These are phyloP conservation scores for Corythoichthys haematopterus DNA, from an alignment of 2,113 vertebrate genomes.

Conservation along the genomic window DNA sequence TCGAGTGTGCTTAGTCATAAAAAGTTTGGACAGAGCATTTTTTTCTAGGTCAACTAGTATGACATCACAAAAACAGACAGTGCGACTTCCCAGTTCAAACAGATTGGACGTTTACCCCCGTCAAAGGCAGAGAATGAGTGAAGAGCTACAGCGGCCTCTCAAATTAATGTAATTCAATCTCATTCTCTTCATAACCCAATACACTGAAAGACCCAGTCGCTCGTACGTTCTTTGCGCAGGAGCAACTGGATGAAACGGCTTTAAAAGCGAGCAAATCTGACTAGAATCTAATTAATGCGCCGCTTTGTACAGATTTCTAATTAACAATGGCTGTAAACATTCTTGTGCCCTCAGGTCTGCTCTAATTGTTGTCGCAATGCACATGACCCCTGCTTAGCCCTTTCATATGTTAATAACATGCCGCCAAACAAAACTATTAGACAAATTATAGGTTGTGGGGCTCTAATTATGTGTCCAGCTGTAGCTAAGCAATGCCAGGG, in stretches of 20 bases:
- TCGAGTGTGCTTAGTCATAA: background rate
- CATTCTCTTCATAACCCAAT: slow-evolving; percentile 68
- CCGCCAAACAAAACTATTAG: slow-evolving; percentile 76
- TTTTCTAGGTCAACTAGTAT: background rate
- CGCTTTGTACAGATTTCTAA: slow-evolving; percentile 75
- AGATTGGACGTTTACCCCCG: too few relatives aligned
- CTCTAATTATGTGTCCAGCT: slow-evolving; percentile 75
- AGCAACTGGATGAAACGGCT: slow-evolving; percentile 64
- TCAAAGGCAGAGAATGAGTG: background rate
- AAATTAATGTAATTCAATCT: slow-evolving; percentile 71
- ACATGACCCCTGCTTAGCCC: slow-evolving; percentile 75
- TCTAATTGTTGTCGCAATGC: slow-evolving; percentile 72
- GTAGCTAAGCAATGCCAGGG: slow-evolving; percentile 65
- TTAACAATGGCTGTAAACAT: slow-evolving; percentile 75
- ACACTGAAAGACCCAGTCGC: slow-evolving; percentile 67
- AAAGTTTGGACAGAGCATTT: background rate
- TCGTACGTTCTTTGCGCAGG: slow-evolving; percentile 63
- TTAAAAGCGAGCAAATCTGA: slow-evolving; percentile 69
- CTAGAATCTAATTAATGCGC: slow-evolving; percentile 76
- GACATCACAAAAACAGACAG: background rate
- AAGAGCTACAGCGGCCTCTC: slow-evolving; percentile 59
- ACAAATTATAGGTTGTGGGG: slow-evolving; percentile 75
- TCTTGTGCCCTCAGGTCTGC: slow-evolving; percentile 69
- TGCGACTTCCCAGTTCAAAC: too few relatives aligned
- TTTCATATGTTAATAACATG: slow-evolving; percentile 80